Evolutionary conservation across 2,113 vertebrate species (phyloP).

Genomic region (Elachura formosa): DNA sequence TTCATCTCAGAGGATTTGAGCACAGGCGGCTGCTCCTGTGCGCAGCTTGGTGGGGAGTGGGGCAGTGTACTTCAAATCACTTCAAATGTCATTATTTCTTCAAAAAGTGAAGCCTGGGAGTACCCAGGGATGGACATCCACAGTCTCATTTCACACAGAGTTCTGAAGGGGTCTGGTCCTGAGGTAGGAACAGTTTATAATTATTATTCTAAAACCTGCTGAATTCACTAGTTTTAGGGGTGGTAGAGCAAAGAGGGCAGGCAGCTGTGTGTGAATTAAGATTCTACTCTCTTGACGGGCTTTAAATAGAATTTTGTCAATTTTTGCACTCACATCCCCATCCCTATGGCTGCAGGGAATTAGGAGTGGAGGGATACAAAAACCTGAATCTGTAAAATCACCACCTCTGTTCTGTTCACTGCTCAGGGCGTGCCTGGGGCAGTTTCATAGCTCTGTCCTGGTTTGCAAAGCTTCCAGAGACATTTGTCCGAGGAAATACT

Average conservation of each 20-base stretch:
- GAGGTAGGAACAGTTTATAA: not conserved
- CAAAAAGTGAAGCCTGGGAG: not conserved
- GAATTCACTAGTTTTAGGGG: fast-evolving
- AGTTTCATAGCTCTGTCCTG: too few species aligned
- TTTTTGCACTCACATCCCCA: not conserved
- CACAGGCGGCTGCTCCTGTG: not conserved
- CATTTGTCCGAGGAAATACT: fast-evolving
- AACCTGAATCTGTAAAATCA: not conserved
- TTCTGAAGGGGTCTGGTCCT: not conserved
- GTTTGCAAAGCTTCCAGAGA: not conserved
- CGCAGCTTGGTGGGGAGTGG: fast-evolving
- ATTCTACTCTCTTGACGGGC: not conserved
- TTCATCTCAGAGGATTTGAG: not conserved
- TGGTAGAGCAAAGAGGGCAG: not conserved
- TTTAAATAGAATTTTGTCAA: not conserved
- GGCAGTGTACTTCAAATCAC: fast-evolving
- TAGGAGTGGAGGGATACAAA: fast-evolving
- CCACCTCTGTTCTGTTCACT: fast-evolving
- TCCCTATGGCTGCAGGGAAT: fast-evolving
- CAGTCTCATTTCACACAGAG: fast-evolving
- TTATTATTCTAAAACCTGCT: not conserved
- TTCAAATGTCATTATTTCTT: fast-evolving
- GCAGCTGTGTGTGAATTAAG: not conserved
- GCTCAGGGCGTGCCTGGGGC: fast-evolving
- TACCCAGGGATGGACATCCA: fast-evolving